Evolutionary conservation across 2,888 invertebrate genomes (phyloP).

Genomic region (Drosophila borealis): DNA sequence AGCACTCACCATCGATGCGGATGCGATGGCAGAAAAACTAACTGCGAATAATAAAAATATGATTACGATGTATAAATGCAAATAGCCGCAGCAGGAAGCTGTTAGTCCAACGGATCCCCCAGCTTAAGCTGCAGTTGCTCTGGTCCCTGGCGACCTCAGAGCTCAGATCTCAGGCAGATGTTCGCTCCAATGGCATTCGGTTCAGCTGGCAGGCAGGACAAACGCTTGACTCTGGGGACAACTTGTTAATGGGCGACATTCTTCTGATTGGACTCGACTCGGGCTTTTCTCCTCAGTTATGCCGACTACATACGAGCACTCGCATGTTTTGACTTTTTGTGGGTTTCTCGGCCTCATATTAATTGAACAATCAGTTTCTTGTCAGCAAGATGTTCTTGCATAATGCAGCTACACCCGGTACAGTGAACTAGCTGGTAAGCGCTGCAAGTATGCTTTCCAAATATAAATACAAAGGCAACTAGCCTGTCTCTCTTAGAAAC

Average conservation of each 20-base stretch:
- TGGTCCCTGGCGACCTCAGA: conserved; percentile 19
- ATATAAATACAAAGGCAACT: too few relatives aligned
- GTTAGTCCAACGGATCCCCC: conserved; percentile 27
- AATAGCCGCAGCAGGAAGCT: conserved; percentile 61
- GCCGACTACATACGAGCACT: conserved; percentile 2
- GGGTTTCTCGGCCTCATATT: conserved; percentile 50
- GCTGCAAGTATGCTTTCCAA: not conserved
- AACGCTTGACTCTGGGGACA: conserved; percentile 63
- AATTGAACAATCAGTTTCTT: conserved; percentile 75
- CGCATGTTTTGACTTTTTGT: conserved; percentile 23
- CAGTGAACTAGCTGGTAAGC: conserved; percentile 31
- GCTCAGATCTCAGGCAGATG: conserved; percentile 70
- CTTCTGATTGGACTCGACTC: conserved; percentile 59
- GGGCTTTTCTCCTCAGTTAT: conserved; percentile 37
- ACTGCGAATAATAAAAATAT: conserved; percentile 81
- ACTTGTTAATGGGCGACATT: conserved; percentile 76
- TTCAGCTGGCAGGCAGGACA: not conserved
- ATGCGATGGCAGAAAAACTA: conserved; percentile 50
- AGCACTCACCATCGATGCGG: conserved; percentile 3
- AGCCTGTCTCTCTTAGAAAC: too few relatives aligned
- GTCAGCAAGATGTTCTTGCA: conserved; percentile 69
- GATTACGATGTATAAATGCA: conserved; percentile 82
- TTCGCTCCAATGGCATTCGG: conserved; percentile 46
- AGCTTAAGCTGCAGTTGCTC: conserved; percentile 1
- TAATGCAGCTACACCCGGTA: conserved; percentile 35